phyloP scores from a whole-genome alignment of 2,888 invertebrate species.

The Pyralis farinalis region DNA sequence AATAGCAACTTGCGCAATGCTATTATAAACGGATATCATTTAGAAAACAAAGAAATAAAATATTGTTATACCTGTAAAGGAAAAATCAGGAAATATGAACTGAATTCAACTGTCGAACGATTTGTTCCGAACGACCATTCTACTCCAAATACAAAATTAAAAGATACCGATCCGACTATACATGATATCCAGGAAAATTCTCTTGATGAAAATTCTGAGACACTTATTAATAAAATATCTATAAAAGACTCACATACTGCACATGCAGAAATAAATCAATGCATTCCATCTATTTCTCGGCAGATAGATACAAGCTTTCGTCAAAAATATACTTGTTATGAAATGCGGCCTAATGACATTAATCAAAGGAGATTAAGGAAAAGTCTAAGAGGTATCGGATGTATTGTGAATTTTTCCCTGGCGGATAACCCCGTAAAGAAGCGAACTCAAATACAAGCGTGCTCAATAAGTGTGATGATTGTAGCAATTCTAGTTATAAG shows the following conservation, averaged over 20 bases:
- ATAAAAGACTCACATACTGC: conserved; percentile 27
- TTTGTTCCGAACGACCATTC: conserved; percentile 59
- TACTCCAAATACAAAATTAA: conserved; percentile 49
- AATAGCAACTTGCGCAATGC: conserved; percentile 56
- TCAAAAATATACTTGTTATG: conserved; percentile 61
- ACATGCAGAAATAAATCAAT: conserved; percentile 36
- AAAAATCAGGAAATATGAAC: conserved; percentile 70
- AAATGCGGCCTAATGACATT: conserved; percentile 44
- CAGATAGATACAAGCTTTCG: conserved; percentile 62
- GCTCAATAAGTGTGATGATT: conserved; percentile 78
- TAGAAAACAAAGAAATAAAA: conserved; percentile 49
- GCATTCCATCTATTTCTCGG: conserved; percentile 69
- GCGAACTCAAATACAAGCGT: conserved; percentile 73
- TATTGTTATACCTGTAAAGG: conserved; percentile 68
- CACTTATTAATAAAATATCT: conserved; percentile 27
- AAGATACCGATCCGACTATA: conserved; percentile 14
- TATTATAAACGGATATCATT: conserved; percentile 44
- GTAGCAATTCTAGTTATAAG: conserved; percentile 73
- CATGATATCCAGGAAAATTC: conserved; percentile 30
- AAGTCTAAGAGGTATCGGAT: conserved; percentile 68
- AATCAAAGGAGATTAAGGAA: conserved; percentile 63
- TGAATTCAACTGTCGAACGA: conserved; percentile 38
- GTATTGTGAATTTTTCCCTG: conserved; percentile 66
- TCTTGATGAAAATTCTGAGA: conserved; percentile 31
- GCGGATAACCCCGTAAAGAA: conserved; percentile 68